Percentiles rank a stretch among this genome's conserved stretches.
These are phyloP conservation scores for Kradibia gibbosae DNA, from an alignment of 1,140 invertebrate genomes.

Conservation along the genomic window DNA sequence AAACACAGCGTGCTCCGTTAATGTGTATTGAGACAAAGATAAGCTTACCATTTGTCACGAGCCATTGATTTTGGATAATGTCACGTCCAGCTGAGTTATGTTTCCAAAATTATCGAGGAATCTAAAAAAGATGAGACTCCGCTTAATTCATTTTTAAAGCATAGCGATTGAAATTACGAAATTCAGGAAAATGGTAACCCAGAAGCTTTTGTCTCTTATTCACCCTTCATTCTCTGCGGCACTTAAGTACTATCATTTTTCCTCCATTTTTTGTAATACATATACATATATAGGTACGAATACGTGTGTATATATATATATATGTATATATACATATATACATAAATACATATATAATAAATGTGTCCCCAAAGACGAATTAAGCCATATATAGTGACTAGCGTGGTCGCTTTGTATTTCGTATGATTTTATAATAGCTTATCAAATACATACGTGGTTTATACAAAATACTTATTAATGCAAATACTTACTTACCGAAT, in stretches of 20 bases:
- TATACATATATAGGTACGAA: too few relatives aligned
- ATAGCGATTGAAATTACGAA: constrained; percentile 42
- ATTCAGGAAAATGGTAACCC: constrained; percentile 23
- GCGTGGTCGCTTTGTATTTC: not conserved
- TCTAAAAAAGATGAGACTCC: constrained; percentile 30
- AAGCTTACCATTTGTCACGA: constrained; percentile 49
- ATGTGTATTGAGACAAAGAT: constrained; percentile 42
- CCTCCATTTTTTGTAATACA: not conserved
- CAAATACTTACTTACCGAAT: not conserved
- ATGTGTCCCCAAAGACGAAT: constrained; percentile 36
- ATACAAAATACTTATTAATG: not conserved
- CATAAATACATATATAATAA: not conserved
- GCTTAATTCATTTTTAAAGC: constrained; percentile 33
- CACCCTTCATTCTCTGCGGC: not conserved
- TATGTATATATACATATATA: too few relatives aligned
- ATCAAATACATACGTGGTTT: not conserved
- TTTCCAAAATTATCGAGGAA: constrained; percentile 35
- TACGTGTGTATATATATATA: too few relatives aligned
- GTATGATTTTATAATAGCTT: constrained; percentile 2
- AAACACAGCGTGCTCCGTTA: constrained; percentile 39
- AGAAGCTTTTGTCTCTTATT: not conserved
- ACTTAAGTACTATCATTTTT: not conserved
- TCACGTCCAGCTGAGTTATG: constrained; percentile 31
- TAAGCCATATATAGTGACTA: not conserved
- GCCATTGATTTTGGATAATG: constrained; percentile 48